Evolutionary conservation across 2,113 vertebrate species (phyloP).

Genomic region (Amazona vittata): DNA sequence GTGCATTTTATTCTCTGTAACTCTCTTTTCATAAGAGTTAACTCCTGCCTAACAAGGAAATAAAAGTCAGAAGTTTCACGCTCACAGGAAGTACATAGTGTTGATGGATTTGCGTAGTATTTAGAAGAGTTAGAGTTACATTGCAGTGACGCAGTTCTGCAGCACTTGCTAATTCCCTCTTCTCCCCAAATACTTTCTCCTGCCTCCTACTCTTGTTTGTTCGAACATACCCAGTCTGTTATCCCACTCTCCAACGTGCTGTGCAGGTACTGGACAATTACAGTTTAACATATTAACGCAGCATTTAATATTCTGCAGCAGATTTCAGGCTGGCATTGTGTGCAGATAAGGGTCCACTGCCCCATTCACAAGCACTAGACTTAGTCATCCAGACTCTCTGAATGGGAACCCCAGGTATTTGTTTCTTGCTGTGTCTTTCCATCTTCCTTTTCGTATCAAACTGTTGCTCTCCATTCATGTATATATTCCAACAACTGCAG

Average conservation of each 20-base stretch:
- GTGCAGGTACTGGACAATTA: neutral
- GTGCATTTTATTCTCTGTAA: neutral
- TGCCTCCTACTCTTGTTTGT: neutral
- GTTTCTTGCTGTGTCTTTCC: neutral
- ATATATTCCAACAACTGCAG: neutral
- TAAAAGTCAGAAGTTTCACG: constrained; percentile 27
- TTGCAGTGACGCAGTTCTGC: constrained; percentile 27
- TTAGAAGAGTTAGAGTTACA: constrained; percentile 59
- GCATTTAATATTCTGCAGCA: neutral
- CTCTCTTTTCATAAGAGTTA: neutral
- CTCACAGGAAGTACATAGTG: constrained; percentile 6
- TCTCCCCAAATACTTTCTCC: constrained; percentile 43
- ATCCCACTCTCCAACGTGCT: neutral
- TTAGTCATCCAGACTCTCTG: neutral
- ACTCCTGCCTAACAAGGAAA: constrained; percentile 26
- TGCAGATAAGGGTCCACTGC: neutral
- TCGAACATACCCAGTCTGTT: neutral
- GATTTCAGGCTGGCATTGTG: neutral
- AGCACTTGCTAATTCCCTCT: constrained; percentile 50
- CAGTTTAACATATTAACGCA: neutral
- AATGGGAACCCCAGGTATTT: neutral
- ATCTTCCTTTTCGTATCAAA: neutral
- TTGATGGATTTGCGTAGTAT: constrained; percentile 52
- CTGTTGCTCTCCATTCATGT: neutral
- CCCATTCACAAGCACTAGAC: neutral